Evolutionary conservation across 2,113 vertebrate species (phyloP).

Genomic region (Saguinus midas): DNA sequence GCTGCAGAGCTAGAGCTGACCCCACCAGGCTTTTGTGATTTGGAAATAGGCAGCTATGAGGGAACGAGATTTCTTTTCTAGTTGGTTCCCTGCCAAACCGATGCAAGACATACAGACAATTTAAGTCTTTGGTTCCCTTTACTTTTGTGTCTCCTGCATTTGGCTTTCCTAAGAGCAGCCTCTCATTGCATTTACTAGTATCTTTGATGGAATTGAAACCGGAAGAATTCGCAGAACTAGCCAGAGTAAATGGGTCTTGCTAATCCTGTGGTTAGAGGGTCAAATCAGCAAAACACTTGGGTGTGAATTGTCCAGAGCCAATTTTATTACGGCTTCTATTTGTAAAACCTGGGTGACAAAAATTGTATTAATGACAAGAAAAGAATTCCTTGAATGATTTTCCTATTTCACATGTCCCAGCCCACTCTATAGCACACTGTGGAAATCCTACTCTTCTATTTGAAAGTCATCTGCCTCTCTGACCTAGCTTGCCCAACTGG

Average conservation of each 20-base stretch:
- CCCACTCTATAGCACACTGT: not conserved
- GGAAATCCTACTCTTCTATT: not conserved
- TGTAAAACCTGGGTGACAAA: slow-evolving; percentile 68
- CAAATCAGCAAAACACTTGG: slow-evolving; percentile 54
- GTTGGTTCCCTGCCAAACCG: slow-evolving; percentile 66
- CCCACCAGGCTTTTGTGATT: slow-evolving; percentile 27
- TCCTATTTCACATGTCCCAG: not conserved
- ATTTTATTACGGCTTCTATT: slow-evolving; percentile 49
- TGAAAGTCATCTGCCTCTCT: not conserved
- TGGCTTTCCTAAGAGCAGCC: not conserved
- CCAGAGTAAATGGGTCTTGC: slow-evolving; percentile 60
- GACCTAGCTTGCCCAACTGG: not conserved
- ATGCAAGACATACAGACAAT: slow-evolving; percentile 55
- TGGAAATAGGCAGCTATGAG: not conserved
- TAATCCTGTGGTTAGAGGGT: slow-evolving; percentile 65
- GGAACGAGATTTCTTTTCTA: not conserved
- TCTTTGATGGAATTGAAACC: slow-evolving; percentile 73
- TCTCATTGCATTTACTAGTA: slow-evolving; percentile 59
- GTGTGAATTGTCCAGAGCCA: slow-evolving; percentile 48
- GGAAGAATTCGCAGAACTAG: slow-evolving; percentile 51
- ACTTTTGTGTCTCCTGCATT: slow-evolving; percentile 66
- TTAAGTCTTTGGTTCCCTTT: slow-evolving; percentile 56
- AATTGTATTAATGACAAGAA: slow-evolving; percentile 40
- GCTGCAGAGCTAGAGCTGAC: not conserved
- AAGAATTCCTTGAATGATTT: slow-evolving; percentile 1